Conservation (phyloP, 2,888 invertebrate genomes). For the Harpalus rubripes region DNA sequence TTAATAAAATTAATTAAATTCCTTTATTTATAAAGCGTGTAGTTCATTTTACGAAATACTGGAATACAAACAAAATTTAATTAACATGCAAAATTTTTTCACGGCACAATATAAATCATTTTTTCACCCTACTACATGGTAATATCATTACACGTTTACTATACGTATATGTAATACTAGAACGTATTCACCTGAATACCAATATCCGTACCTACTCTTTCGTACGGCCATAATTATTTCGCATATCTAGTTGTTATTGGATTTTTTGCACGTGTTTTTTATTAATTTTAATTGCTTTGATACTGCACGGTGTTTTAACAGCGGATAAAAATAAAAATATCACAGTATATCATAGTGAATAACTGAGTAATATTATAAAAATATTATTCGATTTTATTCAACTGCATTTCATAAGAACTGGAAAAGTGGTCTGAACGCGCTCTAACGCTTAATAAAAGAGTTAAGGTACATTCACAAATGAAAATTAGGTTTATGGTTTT, state of each 20-base stretch:
- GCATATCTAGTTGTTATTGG: background rate
- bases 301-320: background rate
- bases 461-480: no score
- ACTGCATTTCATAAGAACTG: background rate
- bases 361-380: background rate
- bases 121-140: background rate
- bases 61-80: slow-evolving; percentile 60
- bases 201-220: background rate
- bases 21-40: slow-evolving; percentile 57
- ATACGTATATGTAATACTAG: background rate
- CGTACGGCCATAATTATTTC: background rate
- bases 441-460: background rate
- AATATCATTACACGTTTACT: background rate
- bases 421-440: background rate
- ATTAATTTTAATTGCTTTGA: background rate
- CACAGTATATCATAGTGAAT: no score
- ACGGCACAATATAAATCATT: slow-evolving; percentile 30
- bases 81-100: slow-evolving; percentile 39
- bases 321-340: background rate
- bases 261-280: slow-evolving; percentile 3
- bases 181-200: background rate
- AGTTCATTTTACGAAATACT: slow-evolving; percentile 60
- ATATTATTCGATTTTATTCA: background rate
- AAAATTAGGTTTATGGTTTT: no score
- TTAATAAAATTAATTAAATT: slow-evolving; percentile 62